These are phyloP conservation scores for Lamellibrachia luymesi DNA, from an alignment of 1,140 invertebrate genomes.

Conservation along the genomic window DNA sequence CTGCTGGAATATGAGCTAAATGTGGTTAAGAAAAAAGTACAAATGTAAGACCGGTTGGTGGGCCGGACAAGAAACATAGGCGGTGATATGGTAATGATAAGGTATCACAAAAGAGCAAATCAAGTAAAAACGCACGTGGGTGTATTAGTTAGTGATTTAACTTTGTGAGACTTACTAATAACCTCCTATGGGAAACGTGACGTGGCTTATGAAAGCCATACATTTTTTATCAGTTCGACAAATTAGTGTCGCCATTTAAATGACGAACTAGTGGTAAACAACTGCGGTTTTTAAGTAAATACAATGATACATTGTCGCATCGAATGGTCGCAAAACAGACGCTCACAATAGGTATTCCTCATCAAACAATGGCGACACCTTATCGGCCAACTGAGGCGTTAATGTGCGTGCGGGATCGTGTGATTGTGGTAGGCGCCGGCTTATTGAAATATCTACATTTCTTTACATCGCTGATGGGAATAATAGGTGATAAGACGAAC, in stretches of 20 bases:
- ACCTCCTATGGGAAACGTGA: not conserved
- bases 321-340: not conserved
- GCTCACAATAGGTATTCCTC: not conserved
- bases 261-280: not conserved
- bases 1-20: not conserved
- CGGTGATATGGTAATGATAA: not conserved
- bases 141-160: not conserved
- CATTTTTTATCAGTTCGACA: not conserved
- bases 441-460: not conserved
- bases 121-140: not conserved
- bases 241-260: not conserved
- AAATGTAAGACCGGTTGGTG: not conserved
- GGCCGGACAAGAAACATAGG: not conserved
- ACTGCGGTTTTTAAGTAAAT: not conserved
- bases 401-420: not conserved
- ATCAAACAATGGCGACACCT: not conserved
- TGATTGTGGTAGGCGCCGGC: not conserved
- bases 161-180: not conserved
- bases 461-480: not conserved
- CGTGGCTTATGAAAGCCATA: not conserved
- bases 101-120: not conserved
- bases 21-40: not conserved
- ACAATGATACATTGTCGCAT: not conserved
- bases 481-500: not conserved
- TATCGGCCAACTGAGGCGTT: not conserved